A percentile compares a stretch with the other conserved stretches of the same genome.
These are phyloP conservation scores for Chromis chromis DNA, from an alignment of 2,797 vertebrate species.

Conservation along the genomic window DNA sequence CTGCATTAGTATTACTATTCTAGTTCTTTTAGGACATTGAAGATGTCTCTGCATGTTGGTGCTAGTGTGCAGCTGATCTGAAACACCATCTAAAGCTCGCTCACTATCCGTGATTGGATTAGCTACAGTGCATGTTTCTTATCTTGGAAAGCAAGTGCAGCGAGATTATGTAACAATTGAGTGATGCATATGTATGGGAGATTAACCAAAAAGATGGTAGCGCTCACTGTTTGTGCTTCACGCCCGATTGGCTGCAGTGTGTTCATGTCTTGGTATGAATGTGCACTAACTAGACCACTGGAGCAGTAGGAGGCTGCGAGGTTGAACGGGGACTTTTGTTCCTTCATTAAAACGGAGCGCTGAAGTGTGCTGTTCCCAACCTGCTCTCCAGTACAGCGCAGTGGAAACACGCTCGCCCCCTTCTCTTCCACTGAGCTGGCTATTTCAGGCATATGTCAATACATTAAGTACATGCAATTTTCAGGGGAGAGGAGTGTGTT, in stretches of 20 bases:
- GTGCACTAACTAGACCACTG: slow-evolving; percentile 18
- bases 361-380: slow-evolving; percentile 54
- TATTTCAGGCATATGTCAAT: slow-evolving; percentile 53
- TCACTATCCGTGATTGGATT: slow-evolving; percentile 33
- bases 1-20: background rate
- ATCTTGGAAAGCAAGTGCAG: slow-evolving; percentile 48
- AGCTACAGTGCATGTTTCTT: slow-evolving; percentile 37
- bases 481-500: slow-evolving; percentile 35
- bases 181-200: slow-evolving; percentile 59
- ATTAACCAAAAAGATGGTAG: slow-evolving; percentile 47
- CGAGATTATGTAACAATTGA: slow-evolving; percentile 69
- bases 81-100: slow-evolving; percentile 12
- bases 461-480: slow-evolving; percentile 9
- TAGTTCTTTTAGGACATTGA: slow-evolving; percentile 4
- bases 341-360: slow-evolving; percentile 58
- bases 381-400: slow-evolving; percentile 32
- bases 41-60: background rate
- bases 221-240: slow-evolving; percentile 47
- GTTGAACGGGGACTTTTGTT: slow-evolving; percentile 38
- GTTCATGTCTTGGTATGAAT: slow-evolving; percentile 35
- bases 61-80: slow-evolving; percentile 3
- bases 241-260: slow-evolving; percentile 39
- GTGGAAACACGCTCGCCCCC: slow-evolving; percentile 30
- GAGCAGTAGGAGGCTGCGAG: slow-evolving; percentile 26
- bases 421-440: background rate